Evolutionary conservation across 2,797 vertebrate species (phyloP), one percentile per base, ranked within the genome.

Genomic region (Pangasius djambal): DNA sequence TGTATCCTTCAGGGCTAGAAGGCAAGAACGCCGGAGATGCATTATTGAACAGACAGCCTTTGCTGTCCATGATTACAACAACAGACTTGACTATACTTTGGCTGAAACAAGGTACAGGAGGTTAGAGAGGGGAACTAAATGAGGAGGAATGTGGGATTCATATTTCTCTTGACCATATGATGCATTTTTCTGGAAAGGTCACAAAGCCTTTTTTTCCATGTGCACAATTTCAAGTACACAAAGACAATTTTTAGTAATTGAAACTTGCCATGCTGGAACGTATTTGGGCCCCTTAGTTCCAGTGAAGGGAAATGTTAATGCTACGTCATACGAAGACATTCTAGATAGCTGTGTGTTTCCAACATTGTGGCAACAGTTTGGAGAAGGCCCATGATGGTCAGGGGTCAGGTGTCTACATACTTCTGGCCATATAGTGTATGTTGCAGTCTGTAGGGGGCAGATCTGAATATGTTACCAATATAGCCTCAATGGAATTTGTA

Each of bases 1-100:
- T 89, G 75, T 86, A 91, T 88, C 88, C 67, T 91, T 90, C 86
- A 89, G 85, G 44, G 81, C 77, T 55, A 69, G 83, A 85, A 88
- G 89, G 52, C 85, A 87, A 89, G 85, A 65, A 90, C 18, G 83
- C 61, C 83, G 67, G 86, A 77, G 75, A 88, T 90, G 57, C 63
- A 88, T 89, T 88, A 92, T 89, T 92, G 55, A 92, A 86, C 50
- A 87, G 65, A 28, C 55, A 86, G 44, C 31, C 34, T 57, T 75
- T 57, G 31, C 67, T 61, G 20, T 59, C 22, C 72, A 57, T 74
- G 85, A 75, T 52, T 79, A 31, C 15, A 55, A 55, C 28, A 78
- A 78, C 44, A 55, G 77, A 79, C 15, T 79, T 52, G 6, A 55
- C 15, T 34, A 79, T 16, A 55, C 40, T 48, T 48, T 75, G 12